A percentile compares a stretch with the other conserved stretches of the same genome.
Conservation (phyloP, 2,888 invertebrate species). For the Onthophagus sagittarius region DNA sequence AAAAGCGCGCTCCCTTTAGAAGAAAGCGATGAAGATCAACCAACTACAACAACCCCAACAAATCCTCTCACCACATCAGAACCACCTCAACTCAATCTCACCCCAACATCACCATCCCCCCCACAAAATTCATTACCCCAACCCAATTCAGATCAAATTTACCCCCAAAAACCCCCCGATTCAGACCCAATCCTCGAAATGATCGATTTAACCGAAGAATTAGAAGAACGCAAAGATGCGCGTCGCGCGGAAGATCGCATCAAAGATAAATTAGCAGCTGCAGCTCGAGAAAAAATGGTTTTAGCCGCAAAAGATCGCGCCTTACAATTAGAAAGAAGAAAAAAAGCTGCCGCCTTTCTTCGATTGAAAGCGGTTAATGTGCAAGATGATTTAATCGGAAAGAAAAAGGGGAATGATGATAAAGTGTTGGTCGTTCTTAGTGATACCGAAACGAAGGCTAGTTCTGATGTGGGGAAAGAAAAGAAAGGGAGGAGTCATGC, state of each 20-base stretch:
- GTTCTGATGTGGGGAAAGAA: too few relatives aligned
- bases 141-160: too few relatives aligned
- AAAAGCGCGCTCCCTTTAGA: conserved; percentile 75
- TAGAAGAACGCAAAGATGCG: conserved; percentile 47
- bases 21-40: conserved; percentile 64
- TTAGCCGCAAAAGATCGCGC: conserved; percentile 52
- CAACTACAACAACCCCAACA: background rate
- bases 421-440: conserved; percentile 26
- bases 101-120: too few relatives aligned
- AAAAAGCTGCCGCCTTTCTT: conserved; percentile 76
- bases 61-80: too few relatives aligned
- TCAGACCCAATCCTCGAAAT: conserved; percentile 52
- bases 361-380: conserved; percentile 43
- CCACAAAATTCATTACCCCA: too few relatives aligned
- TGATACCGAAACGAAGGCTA: conserved; percentile 28
- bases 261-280: conserved; percentile 55
- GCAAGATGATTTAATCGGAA: conserved; percentile 22
- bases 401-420: conserved; percentile 25
- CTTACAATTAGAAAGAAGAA: conserved; percentile 69
- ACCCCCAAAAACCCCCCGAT: too few relatives aligned
- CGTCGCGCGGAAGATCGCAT: conserved; percentile 53
- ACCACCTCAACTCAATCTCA: too few relatives aligned
- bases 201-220: conserved; percentile 59
- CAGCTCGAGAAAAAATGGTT: conserved; percentile 58
- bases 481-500: conserved; percentile 35